phyloP scores from a whole-genome alignment of 2,888 invertebrate species.

The Phrixothrix hirtus region DNA sequence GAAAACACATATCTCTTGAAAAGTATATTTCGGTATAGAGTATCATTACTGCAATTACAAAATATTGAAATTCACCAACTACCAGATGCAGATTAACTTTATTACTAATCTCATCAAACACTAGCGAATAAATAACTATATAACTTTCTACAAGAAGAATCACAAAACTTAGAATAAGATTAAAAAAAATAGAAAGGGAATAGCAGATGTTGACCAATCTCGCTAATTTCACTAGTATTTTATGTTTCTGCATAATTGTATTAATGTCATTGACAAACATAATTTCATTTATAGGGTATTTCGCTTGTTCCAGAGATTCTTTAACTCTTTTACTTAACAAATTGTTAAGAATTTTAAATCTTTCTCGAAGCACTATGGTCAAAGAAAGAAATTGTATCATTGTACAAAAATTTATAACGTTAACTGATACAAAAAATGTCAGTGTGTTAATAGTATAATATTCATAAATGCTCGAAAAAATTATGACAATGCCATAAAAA shows the following conservation, averaged over 20 bases:
- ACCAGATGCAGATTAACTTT: background rate
- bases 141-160: background rate
- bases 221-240: constrained; percentile 13
- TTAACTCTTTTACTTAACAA: constrained; percentile 8
- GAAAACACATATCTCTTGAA: background rate
- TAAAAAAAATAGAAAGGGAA: constrained; percentile 15
- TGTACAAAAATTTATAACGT: background rate
- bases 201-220: constrained; percentile 13
- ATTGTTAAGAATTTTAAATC: constrained; percentile 5
- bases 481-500: background rate
- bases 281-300: constrained; percentile 13
- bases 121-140: background rate
- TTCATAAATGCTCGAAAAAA: background rate
- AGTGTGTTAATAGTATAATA: background rate
- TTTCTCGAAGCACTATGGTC: constrained; percentile 5
- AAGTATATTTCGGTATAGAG: background rate
- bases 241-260: constrained; percentile 12
- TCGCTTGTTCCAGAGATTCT: constrained; percentile 9
- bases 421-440: background rate
- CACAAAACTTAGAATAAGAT: constrained; percentile 9
- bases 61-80: background rate
- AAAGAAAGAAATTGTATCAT: constrained; percentile 1
- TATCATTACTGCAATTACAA: background rate
- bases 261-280: background rate
- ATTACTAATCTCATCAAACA: background rate